phyloP scores from a whole-genome alignment of 1,140 invertebrate genomes.

The Brevipalpus yothersi region DNA sequence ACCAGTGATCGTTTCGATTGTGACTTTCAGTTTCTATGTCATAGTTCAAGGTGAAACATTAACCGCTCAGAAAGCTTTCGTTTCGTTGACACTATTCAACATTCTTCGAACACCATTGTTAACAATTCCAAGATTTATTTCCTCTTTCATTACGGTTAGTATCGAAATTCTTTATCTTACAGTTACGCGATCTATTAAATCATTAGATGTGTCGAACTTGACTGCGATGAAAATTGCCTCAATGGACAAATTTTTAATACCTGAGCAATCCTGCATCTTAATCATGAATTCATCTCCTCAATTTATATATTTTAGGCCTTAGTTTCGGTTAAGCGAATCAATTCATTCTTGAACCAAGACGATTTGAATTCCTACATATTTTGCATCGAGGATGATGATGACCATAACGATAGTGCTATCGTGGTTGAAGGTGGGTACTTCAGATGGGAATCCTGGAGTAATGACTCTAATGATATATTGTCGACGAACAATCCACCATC shows the following conservation, averaged over 20 bases:
- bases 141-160: background rate
- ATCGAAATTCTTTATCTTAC: too few species aligned
- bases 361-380: slow-evolving; percentile 10
- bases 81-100: slow-evolving; percentile 49
- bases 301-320: slow-evolving; percentile 22
- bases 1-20: too few species aligned
- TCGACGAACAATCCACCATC: background rate
- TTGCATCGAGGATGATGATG: background rate
- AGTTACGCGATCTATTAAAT: too few species aligned
- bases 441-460: background rate
- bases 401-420: background rate
- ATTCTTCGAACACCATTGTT: background rate
- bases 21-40: too few species aligned
- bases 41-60: slow-evolving; percentile 41
- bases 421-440: background rate
- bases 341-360: slow-evolving; percentile 11
- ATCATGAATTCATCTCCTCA: too few species aligned
- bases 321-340: slow-evolving; percentile 37
- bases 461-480: background rate
- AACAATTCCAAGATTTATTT: background rate
- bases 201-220: too few species aligned
- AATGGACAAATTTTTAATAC: too few species aligned
- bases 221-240: too few species aligned
- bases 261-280: too few species aligned
- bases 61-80: slow-evolving; percentile 14